phyloP scores from a whole-genome alignment of 2,888 invertebrate species.

The Napeogenes inachia region DNA sequence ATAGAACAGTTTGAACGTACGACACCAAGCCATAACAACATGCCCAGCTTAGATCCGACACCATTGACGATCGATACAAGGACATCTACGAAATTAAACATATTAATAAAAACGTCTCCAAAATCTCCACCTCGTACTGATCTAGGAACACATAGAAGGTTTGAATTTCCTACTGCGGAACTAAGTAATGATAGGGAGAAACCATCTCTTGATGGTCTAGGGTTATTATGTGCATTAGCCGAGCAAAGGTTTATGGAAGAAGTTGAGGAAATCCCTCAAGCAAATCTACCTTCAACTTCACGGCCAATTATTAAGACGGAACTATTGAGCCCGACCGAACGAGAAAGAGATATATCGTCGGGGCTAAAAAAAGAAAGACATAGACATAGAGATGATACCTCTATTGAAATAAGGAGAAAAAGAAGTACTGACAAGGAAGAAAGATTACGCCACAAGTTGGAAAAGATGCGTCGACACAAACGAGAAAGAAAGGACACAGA shows the following conservation, averaged over 20 bases:
- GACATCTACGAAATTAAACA: constrained; percentile 55
- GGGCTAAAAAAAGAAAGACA: constrained; percentile 60
- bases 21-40: constrained; percentile 54
- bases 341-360: constrained; percentile 38
- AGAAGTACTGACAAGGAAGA: constrained; percentile 65
- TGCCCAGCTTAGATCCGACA: constrained; percentile 53
- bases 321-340: constrained; percentile 56
- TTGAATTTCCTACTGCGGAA: constrained; percentile 58
- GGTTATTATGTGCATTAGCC: constrained; percentile 88
- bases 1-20: constrained; percentile 86
- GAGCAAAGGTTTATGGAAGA: constrained; percentile 90
- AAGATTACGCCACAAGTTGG: constrained; percentile 62
- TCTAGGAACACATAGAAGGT: constrained; percentile 56
- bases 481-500: constrained; percentile 52
- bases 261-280: constrained; percentile 67
- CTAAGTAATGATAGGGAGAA: constrained; percentile 53
- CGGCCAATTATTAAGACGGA: constrained; percentile 64
- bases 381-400: constrained; percentile 62
- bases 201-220: constrained; percentile 80
- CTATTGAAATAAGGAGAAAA: constrained; percentile 60
- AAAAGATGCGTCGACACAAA: constrained; percentile 67
- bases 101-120: constrained; percentile 67
- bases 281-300: constrained; percentile 42
- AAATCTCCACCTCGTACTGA: constrained; percentile 64
- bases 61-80: constrained; percentile 67